Conservation (phyloP, 2,113 vertebrate genomes). For the Zosterops pallidus region DNA sequence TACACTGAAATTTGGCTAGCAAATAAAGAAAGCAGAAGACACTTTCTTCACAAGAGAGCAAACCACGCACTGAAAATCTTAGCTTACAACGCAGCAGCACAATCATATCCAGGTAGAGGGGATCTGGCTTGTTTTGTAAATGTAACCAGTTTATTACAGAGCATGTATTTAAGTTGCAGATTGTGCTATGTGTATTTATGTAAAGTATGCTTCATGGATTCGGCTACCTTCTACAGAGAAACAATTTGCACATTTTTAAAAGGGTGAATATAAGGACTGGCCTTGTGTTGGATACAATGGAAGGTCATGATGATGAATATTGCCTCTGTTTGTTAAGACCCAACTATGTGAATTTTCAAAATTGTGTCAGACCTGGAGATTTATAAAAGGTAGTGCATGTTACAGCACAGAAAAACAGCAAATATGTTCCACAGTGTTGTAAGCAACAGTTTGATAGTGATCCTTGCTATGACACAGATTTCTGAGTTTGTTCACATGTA, state of each 20-base stretch:
- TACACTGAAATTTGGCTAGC: conserved; percentile 51
- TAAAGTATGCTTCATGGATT: neutral
- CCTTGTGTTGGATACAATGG: neutral
- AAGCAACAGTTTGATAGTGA: neutral
- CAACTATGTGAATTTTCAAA: neutral
- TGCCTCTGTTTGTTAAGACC: neutral
- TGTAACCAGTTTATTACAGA: neutral
- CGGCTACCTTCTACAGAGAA: neutral
- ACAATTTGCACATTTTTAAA: neutral
- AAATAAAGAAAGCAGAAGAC: conserved; percentile 22
- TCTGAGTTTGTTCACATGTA: neutral
- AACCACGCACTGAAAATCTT: neutral
- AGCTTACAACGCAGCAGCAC: conserved; percentile 57
- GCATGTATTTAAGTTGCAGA: neutral
- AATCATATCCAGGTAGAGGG: conserved; percentile 73
- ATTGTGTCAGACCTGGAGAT: neutral
- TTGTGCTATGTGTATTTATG: neutral
- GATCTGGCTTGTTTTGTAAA: neutral
- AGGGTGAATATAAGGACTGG: neutral
- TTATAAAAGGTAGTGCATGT: neutral
- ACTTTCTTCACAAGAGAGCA: neutral
- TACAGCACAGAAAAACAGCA: neutral
- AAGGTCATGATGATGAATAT: neutral
- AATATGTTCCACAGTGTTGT: neutral
- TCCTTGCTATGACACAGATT: neutral